Evolutionary conservation across 2,888 invertebrate species (phyloP).

Genomic region (Brachyptera risi): DNA sequence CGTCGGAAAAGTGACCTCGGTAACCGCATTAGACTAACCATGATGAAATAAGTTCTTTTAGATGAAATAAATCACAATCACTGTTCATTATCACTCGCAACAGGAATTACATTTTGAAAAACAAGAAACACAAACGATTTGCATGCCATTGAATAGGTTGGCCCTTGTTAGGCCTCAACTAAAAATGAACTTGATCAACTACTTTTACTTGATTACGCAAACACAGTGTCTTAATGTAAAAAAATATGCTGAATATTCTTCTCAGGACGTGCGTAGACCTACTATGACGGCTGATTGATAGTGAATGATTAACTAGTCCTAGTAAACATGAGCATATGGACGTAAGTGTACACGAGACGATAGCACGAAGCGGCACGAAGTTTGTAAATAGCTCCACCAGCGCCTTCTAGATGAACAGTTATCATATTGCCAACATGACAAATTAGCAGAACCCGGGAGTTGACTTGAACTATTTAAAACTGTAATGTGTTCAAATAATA

Average conservation of each 20-base stretch:
- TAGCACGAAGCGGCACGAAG: background rate
- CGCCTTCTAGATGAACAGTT: no score
- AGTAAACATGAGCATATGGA: background rate
- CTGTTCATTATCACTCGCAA: slow-evolving; percentile 9
- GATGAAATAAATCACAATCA: slow-evolving; percentile 7
- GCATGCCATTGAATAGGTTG: slow-evolving; percentile 14
- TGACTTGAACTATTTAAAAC: background rate
- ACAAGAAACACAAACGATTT: background rate
- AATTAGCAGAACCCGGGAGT: background rate
- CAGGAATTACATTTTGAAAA: background rate
- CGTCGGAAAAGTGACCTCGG: slow-evolving; percentile 24
- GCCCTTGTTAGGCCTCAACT: no score
- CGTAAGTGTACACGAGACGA: background rate
- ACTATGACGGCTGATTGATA: background rate
- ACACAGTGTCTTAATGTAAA: no score
- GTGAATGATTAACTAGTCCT: background rate
- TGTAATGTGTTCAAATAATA: no score
- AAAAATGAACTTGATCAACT: no score
- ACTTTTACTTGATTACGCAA: no score
- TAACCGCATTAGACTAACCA: slow-evolving; percentile 26
- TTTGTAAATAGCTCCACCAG: background rate
- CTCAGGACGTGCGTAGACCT: no score
- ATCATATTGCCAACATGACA: background rate
- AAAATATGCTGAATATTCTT: no score
- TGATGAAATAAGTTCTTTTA: slow-evolving; percentile 21